Evolutionary conservation across 2,797 vertebrate genomes (phyloP), one percentile per base, ranked within the genome.

Genomic region (Synanceia verrucosa): DNA sequence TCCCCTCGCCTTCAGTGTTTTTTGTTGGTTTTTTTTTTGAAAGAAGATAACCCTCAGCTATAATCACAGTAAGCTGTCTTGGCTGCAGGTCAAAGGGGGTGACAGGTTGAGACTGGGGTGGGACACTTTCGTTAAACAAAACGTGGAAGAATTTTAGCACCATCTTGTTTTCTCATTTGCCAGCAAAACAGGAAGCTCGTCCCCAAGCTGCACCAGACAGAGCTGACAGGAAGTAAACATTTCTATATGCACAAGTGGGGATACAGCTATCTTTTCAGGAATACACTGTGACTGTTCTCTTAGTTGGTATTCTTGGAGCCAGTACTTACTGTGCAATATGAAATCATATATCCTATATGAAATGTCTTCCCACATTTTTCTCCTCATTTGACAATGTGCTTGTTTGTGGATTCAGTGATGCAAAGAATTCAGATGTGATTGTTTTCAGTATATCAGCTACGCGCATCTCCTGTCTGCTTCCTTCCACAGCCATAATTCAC

Each of bases 161-260:
- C 82, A 87, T 88, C 73, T 84, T 47, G 9, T 87, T 83, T 80
- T 85, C 62, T 79, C 34, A 6, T 46, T 77, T 57, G 55, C 60
- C 48, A 73, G 43, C 89, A 86, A 92, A 93, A 92, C 90, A 91
- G 89, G 89, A 92, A 89, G 61, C 60, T 52, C 68, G 69, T 73
- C 79, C 81, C 78, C 83, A 60, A 76, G 73, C 75, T 74, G 64
- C 63, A 70, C 58, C 18, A 63, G 52, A 66, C 39, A 70, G 57
- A 76, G 74, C 52, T 57, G 26, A 79, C 43, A 71, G 60, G 56
- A 79, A 67, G 68, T 83, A 75, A 74, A 84, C 75, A 72, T 52
- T 59, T 64, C 41, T 63, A 26, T 41, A 62, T 1, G 18, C 44
- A 74, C 69, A 52, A 44, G 31, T 55, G 28, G 33, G 37, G 18